Conservation (phyloP, 2,113 vertebrate species). For the Pachycephala philippinensis region DNA sequence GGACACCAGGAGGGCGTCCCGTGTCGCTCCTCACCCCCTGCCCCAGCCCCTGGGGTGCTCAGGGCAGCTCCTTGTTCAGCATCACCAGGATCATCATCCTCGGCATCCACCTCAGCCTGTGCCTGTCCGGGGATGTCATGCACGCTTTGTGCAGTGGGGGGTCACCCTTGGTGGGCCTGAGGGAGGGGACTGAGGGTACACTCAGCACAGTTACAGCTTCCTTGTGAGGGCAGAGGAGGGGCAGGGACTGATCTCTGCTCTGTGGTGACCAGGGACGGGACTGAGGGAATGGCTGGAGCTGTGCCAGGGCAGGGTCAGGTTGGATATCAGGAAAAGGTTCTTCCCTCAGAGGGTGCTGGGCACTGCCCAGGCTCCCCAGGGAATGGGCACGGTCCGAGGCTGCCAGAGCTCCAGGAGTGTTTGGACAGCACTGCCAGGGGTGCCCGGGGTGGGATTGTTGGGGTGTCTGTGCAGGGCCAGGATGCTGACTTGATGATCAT, state of each 20-base stretch:
- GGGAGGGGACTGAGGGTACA: not conserved
- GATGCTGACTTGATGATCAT: fast-evolving
- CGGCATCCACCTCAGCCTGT: not conserved
- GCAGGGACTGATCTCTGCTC: not conserved
- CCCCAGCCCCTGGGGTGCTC: not conserved
- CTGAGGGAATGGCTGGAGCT: fast-evolving
- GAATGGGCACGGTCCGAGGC: fast-evolving
- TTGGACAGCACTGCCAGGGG: fast-evolving
- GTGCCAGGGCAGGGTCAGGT: fast-evolving
- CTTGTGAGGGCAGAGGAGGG: not conserved
- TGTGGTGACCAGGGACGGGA: not conserved
- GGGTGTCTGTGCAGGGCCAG: not conserved
- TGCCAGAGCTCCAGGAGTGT: not conserved
- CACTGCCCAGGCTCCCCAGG: not conserved
- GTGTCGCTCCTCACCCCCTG: fast-evolving
- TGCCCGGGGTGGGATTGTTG: not conserved
- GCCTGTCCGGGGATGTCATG: fast-evolving
- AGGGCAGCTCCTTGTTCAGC: not conserved
- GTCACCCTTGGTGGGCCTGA: not conserved
- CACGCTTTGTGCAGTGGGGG: fast-evolving
- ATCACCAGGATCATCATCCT: fast-evolving
- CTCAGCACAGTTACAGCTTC: not conserved
- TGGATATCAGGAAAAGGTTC: not conserved
- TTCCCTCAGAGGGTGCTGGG: not conserved
- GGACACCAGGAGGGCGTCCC: fast-evolving